These are phyloP conservation scores for Pseudorhombus dupliciocellatus DNA, from an alignment of 2,113 vertebrate species.

Conservation along the genomic window DNA sequence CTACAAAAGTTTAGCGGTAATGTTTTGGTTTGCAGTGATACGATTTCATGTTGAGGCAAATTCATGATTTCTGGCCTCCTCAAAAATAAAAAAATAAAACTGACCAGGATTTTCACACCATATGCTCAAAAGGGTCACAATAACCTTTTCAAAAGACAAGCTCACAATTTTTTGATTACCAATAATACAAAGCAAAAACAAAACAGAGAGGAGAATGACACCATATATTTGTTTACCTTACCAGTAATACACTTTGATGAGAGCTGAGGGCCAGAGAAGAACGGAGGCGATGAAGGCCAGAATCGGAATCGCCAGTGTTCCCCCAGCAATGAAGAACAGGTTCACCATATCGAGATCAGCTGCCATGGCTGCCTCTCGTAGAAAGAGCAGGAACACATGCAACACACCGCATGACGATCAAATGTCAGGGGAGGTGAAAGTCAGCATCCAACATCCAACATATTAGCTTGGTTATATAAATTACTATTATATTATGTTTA, in stretches of 20 bases:
- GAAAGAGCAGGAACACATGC: neutral
- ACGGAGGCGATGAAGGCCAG: slow-evolving; percentile 92
- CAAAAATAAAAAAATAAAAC: neutral
- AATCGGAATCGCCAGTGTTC: slow-evolving; percentile 91
- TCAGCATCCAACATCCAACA: neutral
- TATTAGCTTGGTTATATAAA: too few relatives aligned
- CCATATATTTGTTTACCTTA: slow-evolving; percentile 72
- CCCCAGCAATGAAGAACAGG: slow-evolving; percentile 89
- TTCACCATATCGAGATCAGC: slow-evolving; percentile 92
- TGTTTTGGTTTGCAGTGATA: neutral
- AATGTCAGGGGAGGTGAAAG: neutral
- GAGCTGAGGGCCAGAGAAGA: slow-evolving; percentile 91
- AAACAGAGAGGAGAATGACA: neutral
- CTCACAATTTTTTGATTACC: too few relatives aligned
- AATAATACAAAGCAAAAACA: neutral
- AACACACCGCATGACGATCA: neutral
- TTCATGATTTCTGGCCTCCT: neutral
- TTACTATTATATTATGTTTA: neutral
- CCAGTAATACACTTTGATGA: slow-evolving; percentile 96
- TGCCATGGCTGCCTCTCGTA: slow-evolving; percentile 42
- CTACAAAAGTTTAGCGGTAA: neutral
- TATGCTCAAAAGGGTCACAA: neutral
- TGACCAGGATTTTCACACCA: neutral
- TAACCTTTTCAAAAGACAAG: neutral
- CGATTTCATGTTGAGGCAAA: slow-evolving; percentile 1